phyloP scores from a whole-genome alignment of 1,140 invertebrate genomes.

The Periplaneta americana region DNA sequence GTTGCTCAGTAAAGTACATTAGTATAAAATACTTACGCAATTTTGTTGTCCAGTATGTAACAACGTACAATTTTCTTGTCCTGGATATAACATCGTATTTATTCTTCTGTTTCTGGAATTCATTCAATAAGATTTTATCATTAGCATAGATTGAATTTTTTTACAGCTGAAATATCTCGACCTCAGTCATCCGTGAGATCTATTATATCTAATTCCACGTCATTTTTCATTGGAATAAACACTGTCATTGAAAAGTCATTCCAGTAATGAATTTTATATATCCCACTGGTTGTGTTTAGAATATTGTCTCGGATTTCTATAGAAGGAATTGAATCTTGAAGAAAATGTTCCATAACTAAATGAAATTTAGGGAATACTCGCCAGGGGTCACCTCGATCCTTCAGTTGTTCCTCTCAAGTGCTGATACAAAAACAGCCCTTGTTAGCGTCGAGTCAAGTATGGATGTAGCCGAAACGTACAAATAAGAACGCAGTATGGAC shows the following conservation, averaged over 20 bases:
- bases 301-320: not conserved
- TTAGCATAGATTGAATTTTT: not conserved
- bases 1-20: too few relatives aligned
- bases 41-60: too few relatives aligned
- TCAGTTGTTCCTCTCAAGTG: not conserved
- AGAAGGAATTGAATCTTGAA: not conserved
- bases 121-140: too few relatives aligned
- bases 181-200: too few relatives aligned
- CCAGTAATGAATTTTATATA: not conserved
- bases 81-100: too few relatives aligned
- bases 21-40: too few relatives aligned
- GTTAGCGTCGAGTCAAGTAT: not conserved
- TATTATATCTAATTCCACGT: not conserved
- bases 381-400: not conserved
- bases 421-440: not conserved
- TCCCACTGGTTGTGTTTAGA: not conserved
- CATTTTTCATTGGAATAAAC: not conserved
- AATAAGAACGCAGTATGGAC: not conserved
- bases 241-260: not conserved
- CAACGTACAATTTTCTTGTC: too few relatives aligned
- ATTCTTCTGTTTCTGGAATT: too few relatives aligned
- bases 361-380: not conserved
- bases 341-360: not conserved
- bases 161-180: not conserved
- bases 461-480: not conserved